Percentiles rank a stretch among this genome's conserved stretches.
These are phyloP conservation scores for Barypeithes pellucidus DNA, from an alignment of 2,888 invertebrate genomes.

Conservation along the genomic window DNA sequence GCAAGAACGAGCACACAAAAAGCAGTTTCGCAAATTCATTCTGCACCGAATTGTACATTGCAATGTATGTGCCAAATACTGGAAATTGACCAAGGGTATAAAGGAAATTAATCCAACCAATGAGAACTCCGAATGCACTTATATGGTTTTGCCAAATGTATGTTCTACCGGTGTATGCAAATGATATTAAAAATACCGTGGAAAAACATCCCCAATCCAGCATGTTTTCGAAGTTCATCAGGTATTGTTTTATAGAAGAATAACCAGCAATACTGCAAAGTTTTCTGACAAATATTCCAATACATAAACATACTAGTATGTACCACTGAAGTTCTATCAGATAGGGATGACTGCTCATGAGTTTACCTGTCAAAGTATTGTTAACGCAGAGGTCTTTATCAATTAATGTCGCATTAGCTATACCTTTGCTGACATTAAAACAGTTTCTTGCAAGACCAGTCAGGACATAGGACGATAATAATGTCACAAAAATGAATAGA, in stretches of 20 bases:
- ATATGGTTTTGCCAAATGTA: slow-evolving; percentile 91
- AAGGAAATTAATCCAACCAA: slow-evolving; percentile 92
- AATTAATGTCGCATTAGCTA: slow-evolving; percentile 2
- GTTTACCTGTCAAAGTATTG: slow-evolving; percentile 72
- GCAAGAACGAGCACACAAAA: slow-evolving; percentile 87
- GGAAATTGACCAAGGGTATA: slow-evolving; percentile 91
- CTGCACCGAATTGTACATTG: slow-evolving; percentile 85
- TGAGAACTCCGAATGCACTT: slow-evolving; percentile 87
- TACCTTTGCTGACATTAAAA: slow-evolving; percentile 73
- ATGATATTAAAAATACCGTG: slow-evolving; percentile 88
- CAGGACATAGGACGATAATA: slow-evolving; percentile 86
- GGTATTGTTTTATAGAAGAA: slow-evolving; percentile 84
- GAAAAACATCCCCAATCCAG: slow-evolving; percentile 91
- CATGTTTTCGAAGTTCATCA: slow-evolving; percentile 87
- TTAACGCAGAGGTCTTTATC: slow-evolving; percentile 43
- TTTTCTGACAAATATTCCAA: slow-evolving; percentile 85
- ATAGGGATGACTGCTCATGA: slow-evolving; percentile 81
- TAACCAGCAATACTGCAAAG: slow-evolving; percentile 87
- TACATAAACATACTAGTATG: slow-evolving; percentile 83
- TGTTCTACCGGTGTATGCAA: slow-evolving; percentile 83
- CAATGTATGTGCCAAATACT: slow-evolving; percentile 90
- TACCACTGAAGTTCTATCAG: slow-evolving; percentile 90
- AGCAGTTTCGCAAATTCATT: slow-evolving; percentile 89
- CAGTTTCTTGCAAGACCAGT: slow-evolving; percentile 89
- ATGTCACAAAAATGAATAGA: slow-evolving; percentile 85